Percentiles rank a stretch among this genome's conserved stretches.
Evolutionary conservation across 2,113 vertebrate genomes (phyloP).

Genomic region (Ictalurus furcatus): DNA sequence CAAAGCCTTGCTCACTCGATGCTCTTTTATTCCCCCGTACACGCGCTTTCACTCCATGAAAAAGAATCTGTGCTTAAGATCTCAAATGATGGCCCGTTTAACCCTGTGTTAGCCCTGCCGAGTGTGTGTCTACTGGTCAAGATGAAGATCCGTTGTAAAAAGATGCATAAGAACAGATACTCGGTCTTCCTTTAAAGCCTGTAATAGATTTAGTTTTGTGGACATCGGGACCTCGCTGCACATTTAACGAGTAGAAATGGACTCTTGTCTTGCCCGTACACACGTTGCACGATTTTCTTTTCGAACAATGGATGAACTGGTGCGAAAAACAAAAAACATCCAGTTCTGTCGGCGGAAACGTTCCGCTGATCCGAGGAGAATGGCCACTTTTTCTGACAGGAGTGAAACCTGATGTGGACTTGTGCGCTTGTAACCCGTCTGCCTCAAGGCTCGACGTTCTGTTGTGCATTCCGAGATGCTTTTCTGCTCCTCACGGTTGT

Average conservation of each 20-base stretch:
- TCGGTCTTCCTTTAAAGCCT: not conserved
- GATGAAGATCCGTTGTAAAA: not conserved
- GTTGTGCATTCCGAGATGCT: not conserved
- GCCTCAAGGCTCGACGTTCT: not conserved
- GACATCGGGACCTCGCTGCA: not conserved
- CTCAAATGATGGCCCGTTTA: constrained; percentile 15
- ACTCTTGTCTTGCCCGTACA: not conserved
- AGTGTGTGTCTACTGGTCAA: not conserved
- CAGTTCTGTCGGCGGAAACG: not conserved
- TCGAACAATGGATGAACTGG: not conserved
- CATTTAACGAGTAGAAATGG: not conserved
- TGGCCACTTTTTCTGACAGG: not conserved
- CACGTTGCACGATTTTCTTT: not conserved
- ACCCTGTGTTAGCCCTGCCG: constrained; percentile 22
- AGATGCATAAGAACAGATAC: not conserved
- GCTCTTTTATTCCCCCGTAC: not conserved
- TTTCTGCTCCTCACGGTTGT: not conserved
- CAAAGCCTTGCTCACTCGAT: constrained; percentile 29
- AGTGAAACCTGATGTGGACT: not conserved
- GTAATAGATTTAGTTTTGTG: not conserved
- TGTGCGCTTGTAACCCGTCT: not conserved
- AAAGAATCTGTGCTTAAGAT: constrained; percentile 23
- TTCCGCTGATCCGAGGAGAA: not conserved
- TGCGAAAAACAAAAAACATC: not conserved
- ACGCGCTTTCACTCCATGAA: not conserved